Conservation (phyloP, 2,888 invertebrate genomes). For the Pristionchus arcanus region DNA sequence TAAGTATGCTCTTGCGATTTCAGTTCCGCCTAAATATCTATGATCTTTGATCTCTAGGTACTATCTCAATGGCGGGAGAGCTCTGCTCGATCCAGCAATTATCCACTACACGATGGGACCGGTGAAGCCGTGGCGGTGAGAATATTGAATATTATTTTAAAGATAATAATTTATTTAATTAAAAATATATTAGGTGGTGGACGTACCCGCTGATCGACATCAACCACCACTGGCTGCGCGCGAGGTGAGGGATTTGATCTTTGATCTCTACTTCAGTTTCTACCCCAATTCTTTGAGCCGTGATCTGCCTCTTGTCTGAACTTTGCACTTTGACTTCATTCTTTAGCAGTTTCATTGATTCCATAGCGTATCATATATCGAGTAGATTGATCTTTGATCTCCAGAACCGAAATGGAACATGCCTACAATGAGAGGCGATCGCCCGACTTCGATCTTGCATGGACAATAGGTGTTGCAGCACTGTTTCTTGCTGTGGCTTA, state of each 20-base stretch:
- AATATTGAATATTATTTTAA: background rate
- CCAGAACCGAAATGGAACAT: background rate
- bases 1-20: too few species aligned
- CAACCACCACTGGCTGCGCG: conserved; percentile 70
- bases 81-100: conserved; percentile 69
- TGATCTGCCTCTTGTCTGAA: background rate
- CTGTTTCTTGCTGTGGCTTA: background rate
- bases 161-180: too few species aligned
- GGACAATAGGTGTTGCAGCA: background rate
- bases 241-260: conserved; percentile 58
- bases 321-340: background rate
- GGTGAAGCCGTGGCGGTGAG: conserved; percentile 70
- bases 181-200: conserved; percentile 68
- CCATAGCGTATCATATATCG: background rate
- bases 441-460: background rate
- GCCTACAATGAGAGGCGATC: background rate
- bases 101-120: conserved; percentile 75
- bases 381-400: conserved; percentile 10
- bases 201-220: conserved; percentile 73
- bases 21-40: too few species aligned
- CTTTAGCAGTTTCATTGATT: background rate
- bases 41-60: conserved; percentile 57
- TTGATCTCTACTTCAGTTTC: background rate
- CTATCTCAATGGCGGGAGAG: conserved; percentile 67
- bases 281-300: background rate